Percentiles rank a stretch among this genome's conserved stretches.
phyloP scores from a whole-genome alignment of 2,113 vertebrate genomes.

The Hippopotamus amphibius region DNA sequence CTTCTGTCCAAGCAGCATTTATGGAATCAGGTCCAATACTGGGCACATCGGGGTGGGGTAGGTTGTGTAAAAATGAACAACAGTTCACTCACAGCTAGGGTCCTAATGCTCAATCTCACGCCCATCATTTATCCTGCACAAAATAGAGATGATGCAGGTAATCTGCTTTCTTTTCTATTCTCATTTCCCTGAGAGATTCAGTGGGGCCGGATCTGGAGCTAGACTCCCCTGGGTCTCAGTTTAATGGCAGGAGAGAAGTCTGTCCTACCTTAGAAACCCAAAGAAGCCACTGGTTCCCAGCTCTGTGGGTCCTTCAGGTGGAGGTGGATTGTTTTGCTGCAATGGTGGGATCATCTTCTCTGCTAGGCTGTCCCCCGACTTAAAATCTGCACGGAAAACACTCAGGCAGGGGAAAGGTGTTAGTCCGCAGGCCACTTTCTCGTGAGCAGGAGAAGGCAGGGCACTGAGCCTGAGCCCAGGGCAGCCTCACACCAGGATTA shows the following conservation, averaged over 20 bases:
- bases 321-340: not conserved
- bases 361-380: not conserved
- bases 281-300: slow-evolving; percentile 52
- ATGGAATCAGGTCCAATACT: not conserved
- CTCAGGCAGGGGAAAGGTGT: not conserved
- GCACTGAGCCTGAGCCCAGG: not conserved
- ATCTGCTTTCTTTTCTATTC: not conserved
- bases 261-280: slow-evolving; percentile 75
- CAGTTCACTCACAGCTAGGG: not conserved
- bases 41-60: not conserved
- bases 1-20: not conserved
- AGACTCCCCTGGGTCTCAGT: not conserved
- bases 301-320: not conserved
- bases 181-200: not conserved
- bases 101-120: not conserved
- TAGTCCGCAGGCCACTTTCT: not conserved
- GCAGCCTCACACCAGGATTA: not conserved
- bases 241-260: not conserved
- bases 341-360: not conserved
- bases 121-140: not conserved
- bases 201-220: not conserved
- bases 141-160: not conserved
- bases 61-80: not conserved
- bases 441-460: not conserved
- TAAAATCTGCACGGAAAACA: slow-evolving; percentile 61